These are phyloP conservation scores for Stegodyphus mimosarum DNA, from an alignment of 1,140 invertebrate species.

Conservation along the genomic window DNA sequence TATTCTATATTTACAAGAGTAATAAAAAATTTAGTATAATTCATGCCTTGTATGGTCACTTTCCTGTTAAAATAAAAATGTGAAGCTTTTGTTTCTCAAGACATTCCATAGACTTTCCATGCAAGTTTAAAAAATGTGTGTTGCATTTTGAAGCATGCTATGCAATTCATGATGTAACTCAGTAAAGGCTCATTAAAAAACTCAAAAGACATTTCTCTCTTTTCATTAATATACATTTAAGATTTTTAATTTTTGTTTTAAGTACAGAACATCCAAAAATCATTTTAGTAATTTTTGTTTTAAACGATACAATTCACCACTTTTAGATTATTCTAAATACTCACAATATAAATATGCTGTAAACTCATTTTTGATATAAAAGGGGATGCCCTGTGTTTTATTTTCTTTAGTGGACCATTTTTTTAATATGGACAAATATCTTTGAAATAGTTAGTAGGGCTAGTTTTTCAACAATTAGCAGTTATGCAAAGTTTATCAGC, in stretches of 20 bases:
- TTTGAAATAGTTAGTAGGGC: neutral
- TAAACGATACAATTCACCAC: no score
- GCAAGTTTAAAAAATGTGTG: conserved; percentile 33
- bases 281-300: no score
- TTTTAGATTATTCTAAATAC: no score
- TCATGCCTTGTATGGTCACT: conserved; percentile 44
- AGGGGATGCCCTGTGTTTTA: no score
- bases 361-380: no score
- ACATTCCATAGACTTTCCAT: conserved; percentile 54
- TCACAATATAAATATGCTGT: no score
- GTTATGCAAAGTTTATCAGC: neutral
- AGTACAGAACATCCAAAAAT: no score
- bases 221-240: no score
- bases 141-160: conserved; percentile 43
- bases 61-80: conserved; percentile 45
- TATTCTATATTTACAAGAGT: conserved; percentile 33
- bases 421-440: neutral
- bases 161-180: conserved; percentile 47
- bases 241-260: no score
- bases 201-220: conserved; percentile 27
- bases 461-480: conserved; percentile 1
- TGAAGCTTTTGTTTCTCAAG: conserved; percentile 17
- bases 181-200: conserved; percentile 47
- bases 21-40: conserved; percentile 41
- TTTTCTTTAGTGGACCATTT: neutral